Conservation (phyloP, 2,113 vertebrate genomes). For the Oophaga pumilio region DNA sequence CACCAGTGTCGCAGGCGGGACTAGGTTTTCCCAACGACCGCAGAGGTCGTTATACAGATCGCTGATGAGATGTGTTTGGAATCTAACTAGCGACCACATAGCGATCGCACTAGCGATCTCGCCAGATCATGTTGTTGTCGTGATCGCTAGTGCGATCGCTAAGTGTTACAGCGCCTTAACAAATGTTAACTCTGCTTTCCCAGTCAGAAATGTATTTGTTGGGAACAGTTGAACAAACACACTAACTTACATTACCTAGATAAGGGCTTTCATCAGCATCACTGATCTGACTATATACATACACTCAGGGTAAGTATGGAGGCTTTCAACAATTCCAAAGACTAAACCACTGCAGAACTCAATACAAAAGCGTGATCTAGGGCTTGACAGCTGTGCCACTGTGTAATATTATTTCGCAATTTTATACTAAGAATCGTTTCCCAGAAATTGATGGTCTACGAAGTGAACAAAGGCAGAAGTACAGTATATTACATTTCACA, state of each 20-base stretch:
- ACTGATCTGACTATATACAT: conserved; percentile 12
- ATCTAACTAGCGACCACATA: no score
- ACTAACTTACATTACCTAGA: conserved; percentile 34
- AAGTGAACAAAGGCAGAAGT: conserved; percentile 15
- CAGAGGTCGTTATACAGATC: no score
- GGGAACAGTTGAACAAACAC: conserved; percentile 44
- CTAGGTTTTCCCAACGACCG: no score
- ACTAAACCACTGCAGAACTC: conserved; percentile 14
- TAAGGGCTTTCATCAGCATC: conserved; percentile 41
- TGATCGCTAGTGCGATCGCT: no score
- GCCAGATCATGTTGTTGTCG: no score
- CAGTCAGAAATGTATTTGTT: conserved; percentile 28
- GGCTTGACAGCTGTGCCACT: not conserved
- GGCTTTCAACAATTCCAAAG: conserved; percentile 38
- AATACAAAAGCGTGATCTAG: not conserved
- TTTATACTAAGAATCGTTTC: conserved; percentile 17
- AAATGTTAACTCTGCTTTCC: not conserved
- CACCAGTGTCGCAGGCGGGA: no score
- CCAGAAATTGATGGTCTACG: conserved; percentile 23
- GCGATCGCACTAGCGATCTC: no score
- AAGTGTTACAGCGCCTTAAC: no score
- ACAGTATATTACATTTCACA: conserved; percentile 30
- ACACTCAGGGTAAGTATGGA: conserved; percentile 16
- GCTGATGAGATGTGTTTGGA: no score
- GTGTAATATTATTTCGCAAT: conserved; percentile 25